Evolutionary conservation across 2,113 vertebrate genomes (phyloP).

Genomic region (Lonchura striata): DNA sequence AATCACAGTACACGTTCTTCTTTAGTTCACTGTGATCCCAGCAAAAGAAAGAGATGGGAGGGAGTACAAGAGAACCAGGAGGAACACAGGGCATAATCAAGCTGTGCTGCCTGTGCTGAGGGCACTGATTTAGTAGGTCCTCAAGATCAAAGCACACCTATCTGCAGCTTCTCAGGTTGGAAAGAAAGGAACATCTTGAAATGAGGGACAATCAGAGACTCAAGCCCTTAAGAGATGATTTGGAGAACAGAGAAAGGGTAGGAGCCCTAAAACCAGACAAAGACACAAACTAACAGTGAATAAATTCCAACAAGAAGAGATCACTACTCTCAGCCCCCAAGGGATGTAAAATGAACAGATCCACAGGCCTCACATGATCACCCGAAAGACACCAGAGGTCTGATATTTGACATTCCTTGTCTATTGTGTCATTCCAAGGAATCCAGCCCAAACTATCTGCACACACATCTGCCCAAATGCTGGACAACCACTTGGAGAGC

Average conservation of each 20-base stretch:
- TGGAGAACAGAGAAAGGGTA: background rate
- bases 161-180: background rate
- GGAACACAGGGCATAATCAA: background rate
- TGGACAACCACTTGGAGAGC: background rate
- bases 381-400: background rate
- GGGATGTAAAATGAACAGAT: background rate
- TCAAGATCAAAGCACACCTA: background rate
- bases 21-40: rapidly evolving
- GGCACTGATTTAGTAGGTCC: background rate
- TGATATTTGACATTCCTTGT: background rate
- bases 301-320: background rate
- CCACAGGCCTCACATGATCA: background rate
- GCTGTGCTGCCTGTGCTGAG: background rate
- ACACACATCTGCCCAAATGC: background rate
- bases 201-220: background rate
- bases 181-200: background rate
- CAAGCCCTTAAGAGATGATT: background rate
- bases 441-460: background rate
- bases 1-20: background rate
- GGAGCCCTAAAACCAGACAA: background rate
- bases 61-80: background rate
- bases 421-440: background rate
- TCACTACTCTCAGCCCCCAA: background rate
- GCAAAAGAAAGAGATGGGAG: background rate
- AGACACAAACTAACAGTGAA: background rate